These are phyloP conservation scores for Malthinus seriepunctatus DNA, from an alignment of 2,888 invertebrate species.

Conservation along the genomic window DNA sequence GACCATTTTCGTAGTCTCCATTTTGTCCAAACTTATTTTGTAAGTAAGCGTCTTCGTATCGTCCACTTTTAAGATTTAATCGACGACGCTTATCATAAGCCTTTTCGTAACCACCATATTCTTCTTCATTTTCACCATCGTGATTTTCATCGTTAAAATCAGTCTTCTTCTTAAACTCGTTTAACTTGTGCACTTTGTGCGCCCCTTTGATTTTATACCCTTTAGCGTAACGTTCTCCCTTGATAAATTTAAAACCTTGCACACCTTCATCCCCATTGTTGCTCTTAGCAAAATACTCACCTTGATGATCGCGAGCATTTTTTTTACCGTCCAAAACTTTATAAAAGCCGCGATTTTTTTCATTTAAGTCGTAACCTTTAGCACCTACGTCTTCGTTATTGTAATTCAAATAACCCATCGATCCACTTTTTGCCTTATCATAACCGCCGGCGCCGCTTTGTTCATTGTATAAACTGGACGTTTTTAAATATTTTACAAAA, in stretches of 20 bases:
- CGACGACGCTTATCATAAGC: constrained; percentile 75
- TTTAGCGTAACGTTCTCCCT: constrained; percentile 74
- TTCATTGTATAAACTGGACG: constrained; percentile 47
- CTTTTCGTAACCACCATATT: constrained; percentile 74
- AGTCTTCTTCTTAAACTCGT: constrained; percentile 81
- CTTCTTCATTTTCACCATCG: constrained; percentile 74
- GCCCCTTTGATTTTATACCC: constrained; percentile 82
- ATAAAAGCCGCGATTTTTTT: constrained; percentile 65
- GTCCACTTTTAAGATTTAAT: constrained; percentile 71
- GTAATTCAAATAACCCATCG: constrained; percentile 68
- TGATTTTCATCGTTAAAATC: constrained; percentile 81
- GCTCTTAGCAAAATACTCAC: constrained; percentile 66
- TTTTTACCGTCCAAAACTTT: constrained; percentile 66
- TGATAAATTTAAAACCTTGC: constrained; percentile 60
- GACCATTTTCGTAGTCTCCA: constrained; percentile 74
- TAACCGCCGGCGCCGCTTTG: constrained; percentile 66
- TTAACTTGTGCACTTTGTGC: constrained; percentile 78
- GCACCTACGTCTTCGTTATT: constrained; percentile 68
- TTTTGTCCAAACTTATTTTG: constrained; percentile 72
- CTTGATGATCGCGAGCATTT: constrained; percentile 66
- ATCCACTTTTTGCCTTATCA: constrained; percentile 70
- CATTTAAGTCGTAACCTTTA: constrained; percentile 77
- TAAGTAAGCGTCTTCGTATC: constrained; percentile 68
- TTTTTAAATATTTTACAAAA: too few species aligned
- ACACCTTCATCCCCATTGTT: constrained; percentile 63